Evolutionary conservation across 2,113 vertebrate species (phyloP), one percentile per base, ranked within the genome.

Genomic region (Tamias sibiricus): DNA sequence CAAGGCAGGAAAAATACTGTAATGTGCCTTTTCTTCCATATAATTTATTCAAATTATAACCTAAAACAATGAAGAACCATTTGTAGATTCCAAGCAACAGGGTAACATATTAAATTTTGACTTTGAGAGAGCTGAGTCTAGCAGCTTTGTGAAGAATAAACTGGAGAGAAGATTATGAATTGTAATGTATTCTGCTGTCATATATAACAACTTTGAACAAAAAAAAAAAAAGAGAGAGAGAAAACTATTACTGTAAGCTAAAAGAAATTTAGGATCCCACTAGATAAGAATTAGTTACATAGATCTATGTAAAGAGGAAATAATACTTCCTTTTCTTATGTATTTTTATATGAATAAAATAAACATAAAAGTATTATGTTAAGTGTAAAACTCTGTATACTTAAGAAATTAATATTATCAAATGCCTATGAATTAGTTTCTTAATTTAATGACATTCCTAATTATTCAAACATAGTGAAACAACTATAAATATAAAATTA

Each of bases 361-460:
- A 52, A 89, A 71, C n/a, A 54, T 74, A 12, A 52, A 97, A 30
- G 8, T 82, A 42, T 93, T 96, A 42, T 68, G 35, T 82, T 71
- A 88, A 85, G 32, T 84, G 2, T 83, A 82, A 91, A 76, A 22
- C 0, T 87, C 16, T 71, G 17, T 76, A 54, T 11, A 52, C 12
- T 94, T 68, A 42, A 87, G 49, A 11, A 92, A 84, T 47, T 54
- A 42, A 30, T 72, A 79, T 66, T 57, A 75, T n/a, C 35, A 59
- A 85, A 79, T 59, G 11, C 19, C 30, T 89, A 52, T n/a, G 32
- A 57, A 71, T 91, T 66, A 86, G 24, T 17, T 47, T n/a, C 4
- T 87, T 40, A 35, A 13, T 81, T 24, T 92, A 89, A 62, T 35
- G 47, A 11, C 42, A 87, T 72, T 74, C 10, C 40, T 42, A 30